A percentile compares a stretch with the other conserved stretches of the same genome.
phyloP scores from a whole-genome alignment of 1,140 invertebrate genomes.

The Xylocopa sonorina region DNA sequence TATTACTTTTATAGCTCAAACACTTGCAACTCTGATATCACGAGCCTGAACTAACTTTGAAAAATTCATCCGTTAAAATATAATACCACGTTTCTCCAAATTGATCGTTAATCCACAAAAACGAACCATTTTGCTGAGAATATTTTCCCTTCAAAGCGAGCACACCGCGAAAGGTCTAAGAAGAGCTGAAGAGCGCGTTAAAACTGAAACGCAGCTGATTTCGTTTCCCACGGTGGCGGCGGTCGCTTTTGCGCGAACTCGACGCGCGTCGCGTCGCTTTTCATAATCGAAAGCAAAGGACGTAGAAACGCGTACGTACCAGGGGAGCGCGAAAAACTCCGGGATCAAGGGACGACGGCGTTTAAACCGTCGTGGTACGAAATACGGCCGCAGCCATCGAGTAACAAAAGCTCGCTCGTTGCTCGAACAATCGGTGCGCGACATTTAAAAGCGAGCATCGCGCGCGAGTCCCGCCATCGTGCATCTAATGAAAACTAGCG shows the following conservation, averaged over 20 bases:
- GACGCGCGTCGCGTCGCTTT: neutral
- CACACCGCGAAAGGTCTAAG: neutral
- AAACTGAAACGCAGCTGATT: neutral
- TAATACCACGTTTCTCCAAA: too few species aligned
- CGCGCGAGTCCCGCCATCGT: neutral
- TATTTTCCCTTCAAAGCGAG: neutral
- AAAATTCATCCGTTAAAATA: too few species aligned
- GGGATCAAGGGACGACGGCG: neutral
- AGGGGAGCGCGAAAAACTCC: neutral
- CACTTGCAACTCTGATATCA: too few species aligned
- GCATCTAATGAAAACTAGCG: slow-evolving; percentile 14
- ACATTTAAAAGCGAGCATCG: slow-evolving; percentile 23
- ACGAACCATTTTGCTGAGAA: neutral
- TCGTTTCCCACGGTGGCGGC: neutral
- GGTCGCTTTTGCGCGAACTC: neutral
- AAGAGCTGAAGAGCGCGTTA: neutral
- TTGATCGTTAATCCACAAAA: too few species aligned
- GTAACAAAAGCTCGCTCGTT: neutral
- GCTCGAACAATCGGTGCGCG: slow-evolving; percentile 4
- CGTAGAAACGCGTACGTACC: too few species aligned
- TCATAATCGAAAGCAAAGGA: neutral
- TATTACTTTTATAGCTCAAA: too few species aligned
- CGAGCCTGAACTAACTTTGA: too few species aligned
- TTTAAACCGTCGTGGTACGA: neutral
- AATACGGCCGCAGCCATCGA: neutral